Conservation (phyloP, 2,797 vertebrate genomes). For the Chromis chromis region DNA sequence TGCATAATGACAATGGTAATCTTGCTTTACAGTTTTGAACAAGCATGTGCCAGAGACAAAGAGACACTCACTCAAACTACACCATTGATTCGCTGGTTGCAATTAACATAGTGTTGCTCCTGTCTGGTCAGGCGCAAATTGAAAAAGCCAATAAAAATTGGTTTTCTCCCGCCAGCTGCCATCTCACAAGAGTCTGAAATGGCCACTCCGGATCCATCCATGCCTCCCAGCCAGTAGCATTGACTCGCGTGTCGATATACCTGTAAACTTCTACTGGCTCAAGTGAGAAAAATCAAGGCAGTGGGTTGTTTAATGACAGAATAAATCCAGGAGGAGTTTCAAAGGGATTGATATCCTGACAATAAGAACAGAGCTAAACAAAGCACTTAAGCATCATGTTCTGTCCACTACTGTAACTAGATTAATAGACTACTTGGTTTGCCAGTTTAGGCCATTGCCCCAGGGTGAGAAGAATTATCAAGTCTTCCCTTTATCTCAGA, state of each 20-base stretch:
- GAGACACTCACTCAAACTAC: constrained; percentile 43
- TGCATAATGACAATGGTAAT: not conserved
- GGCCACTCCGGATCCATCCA: constrained; percentile 39
- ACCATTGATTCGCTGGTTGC: constrained; percentile 57
- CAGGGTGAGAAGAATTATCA: constrained; percentile 54
- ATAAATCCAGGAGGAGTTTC: constrained; percentile 73
- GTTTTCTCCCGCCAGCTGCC: constrained; percentile 49
- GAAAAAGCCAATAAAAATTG: constrained; percentile 74
- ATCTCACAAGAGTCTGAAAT: constrained; percentile 58
- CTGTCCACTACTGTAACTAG: constrained; percentile 35
- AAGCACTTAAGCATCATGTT: constrained; percentile 38
- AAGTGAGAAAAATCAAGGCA: constrained; percentile 72
- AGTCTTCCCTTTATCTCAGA: constrained; percentile 42
- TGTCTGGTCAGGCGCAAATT: constrained; percentile 59
- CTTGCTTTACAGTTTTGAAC: constrained; percentile 32
- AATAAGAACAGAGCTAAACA: constrained; percentile 58
- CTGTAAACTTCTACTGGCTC: constrained; percentile 60
- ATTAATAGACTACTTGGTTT: constrained; percentile 59
- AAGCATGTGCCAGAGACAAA: constrained; percentile 27
- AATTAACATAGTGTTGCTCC: constrained; percentile 65
- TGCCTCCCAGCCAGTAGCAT: constrained; percentile 59
- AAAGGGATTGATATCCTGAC: constrained; percentile 75
- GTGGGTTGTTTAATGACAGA: constrained; percentile 71
- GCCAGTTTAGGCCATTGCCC: constrained; percentile 49
- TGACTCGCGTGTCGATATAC: constrained; percentile 69